A percentile compares a stretch with the other conserved stretches of the same genome.
Conservation (phyloP, 2,888 invertebrate species). For the Troides oblongomaculatus region DNA sequence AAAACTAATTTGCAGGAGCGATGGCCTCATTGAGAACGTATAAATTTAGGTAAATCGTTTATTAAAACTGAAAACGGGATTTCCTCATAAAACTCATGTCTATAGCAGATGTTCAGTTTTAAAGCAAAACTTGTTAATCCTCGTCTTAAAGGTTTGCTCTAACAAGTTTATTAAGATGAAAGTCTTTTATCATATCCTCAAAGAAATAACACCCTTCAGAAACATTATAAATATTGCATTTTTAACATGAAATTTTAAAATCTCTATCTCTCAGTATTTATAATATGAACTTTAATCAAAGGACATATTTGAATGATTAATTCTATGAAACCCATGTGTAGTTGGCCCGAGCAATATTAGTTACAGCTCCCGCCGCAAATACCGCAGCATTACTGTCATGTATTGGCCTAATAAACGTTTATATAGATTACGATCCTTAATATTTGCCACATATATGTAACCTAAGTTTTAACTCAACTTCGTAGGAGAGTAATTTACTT, state of each 20-base stretch:
- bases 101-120: conserved; percentile 7
- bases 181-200: background rate
- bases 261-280: background rate
- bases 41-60: conserved; percentile 16
- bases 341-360: conserved; percentile 12
- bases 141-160: background rate
- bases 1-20: conserved; percentile 10
- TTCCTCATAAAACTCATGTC: background rate
- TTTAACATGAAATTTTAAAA: background rate
- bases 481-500: background rate
- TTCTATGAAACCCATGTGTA: conserved; percentile 1
- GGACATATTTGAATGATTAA: conserved; percentile 6
- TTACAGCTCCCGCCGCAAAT: conserved; percentile 7
- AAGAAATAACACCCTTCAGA: no score
- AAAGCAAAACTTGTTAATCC: background rate
- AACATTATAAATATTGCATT: background rate
- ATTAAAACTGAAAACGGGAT: background rate
- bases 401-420: background rate
- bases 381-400: background rate
- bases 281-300: conserved; percentile 8
- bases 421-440: background rate
- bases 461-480: background rate
- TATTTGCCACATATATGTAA: conserved; percentile 3
- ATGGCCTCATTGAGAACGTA: conserved; percentile 17
- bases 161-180: background rate